A percentile compares a stretch with the other conserved stretches of the same genome.
These are phyloP conservation scores for Marasmarcha lunaedactyla DNA, from an alignment of 2,888 invertebrate species.

Conservation along the genomic window DNA sequence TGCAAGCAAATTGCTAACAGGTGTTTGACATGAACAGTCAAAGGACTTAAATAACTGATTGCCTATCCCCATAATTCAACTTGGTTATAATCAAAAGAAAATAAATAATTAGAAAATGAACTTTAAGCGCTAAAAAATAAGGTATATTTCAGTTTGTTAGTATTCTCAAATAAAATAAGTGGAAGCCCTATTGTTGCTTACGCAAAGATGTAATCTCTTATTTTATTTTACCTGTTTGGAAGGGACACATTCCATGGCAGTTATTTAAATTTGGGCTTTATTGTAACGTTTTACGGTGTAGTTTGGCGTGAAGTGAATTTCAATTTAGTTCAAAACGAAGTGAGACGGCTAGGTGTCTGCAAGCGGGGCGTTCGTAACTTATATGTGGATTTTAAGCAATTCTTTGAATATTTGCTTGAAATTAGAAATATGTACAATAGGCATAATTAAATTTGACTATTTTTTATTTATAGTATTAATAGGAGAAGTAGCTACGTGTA, in stretches of 20 bases:
- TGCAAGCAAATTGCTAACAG: no score
- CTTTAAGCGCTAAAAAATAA: conserved; percentile 9
- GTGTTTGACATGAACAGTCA: no score
- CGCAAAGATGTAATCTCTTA: conserved; percentile 64
- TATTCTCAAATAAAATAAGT: conserved; percentile 43
- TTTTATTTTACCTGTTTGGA: conserved; percentile 57
- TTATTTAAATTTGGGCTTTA: no score
- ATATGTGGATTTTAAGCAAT: no score
- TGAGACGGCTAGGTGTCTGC: conserved; percentile 6
- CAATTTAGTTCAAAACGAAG: conserved; percentile 22
- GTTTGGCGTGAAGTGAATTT: not conserved
- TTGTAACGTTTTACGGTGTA: no score
- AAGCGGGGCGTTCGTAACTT: conserved; percentile 6
- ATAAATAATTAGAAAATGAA: not conserved
- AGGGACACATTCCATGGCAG: conserved; percentile 25
- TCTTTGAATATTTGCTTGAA: no score
- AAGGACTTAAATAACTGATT: not conserved
- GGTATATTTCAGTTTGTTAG: conserved; percentile 20
- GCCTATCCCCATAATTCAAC: not conserved
- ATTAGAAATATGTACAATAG: no score
- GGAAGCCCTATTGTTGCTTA: conserved; percentile 60
- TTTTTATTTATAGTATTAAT: no score
- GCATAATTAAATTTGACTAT: no score
- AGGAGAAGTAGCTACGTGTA: no score
- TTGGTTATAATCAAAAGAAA: not conserved